Base-by-base conservation (phyloP, 2,797 vertebrate genomes). In the Tokudaia tokunoshimensis region DNA sequence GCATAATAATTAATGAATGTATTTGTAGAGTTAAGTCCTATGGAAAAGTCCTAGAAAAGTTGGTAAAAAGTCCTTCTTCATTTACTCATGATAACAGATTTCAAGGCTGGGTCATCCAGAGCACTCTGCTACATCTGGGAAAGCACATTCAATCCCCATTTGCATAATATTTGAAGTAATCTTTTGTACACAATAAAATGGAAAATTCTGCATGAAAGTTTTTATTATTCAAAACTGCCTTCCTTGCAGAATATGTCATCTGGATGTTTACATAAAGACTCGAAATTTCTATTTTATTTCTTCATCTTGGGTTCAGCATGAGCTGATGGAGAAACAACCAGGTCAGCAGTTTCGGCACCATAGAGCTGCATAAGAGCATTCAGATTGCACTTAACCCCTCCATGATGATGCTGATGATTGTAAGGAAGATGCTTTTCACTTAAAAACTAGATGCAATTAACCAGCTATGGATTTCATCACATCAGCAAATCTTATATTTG, bases 361-460 rank as follows among this genome's bases (percentile, higher is more conserved):
- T 22, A 98, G 96, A 97, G 97, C 94, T 97, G 89, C 97, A 95
- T 15, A 98, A 92, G 96, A 97, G 96, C 93, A 83, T 98, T 98
- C 95, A 97, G 95, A 97, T 91, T 95, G 80, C 97, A 95, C 94
- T 98, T 97, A 97, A 97, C 95, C 97, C 96, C 98, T 97, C 90
- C 92, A 97, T 31, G 13, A 95, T 97, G 97, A 95, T 94, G 91
- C 97, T 97, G 96, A 97, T 96, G 67, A 96, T 95, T 97, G 94
- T 97, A 98, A 97, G 98, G 97, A 96, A 95, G 86, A 98, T 97
- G 98, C 74, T 98, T 98, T 98, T 97, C 96, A 97, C 96, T 96
- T 97, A 97, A 98, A 98, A 98, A 97, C 97, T 89, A 92, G 96
- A 98, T 97, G 98, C 98, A 98, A 98, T 98, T 98, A 98, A 96